These are phyloP conservation scores for Sepiola atlantica DNA, from an alignment of 2,888 invertebrate species.

Conservation along the genomic window DNA sequence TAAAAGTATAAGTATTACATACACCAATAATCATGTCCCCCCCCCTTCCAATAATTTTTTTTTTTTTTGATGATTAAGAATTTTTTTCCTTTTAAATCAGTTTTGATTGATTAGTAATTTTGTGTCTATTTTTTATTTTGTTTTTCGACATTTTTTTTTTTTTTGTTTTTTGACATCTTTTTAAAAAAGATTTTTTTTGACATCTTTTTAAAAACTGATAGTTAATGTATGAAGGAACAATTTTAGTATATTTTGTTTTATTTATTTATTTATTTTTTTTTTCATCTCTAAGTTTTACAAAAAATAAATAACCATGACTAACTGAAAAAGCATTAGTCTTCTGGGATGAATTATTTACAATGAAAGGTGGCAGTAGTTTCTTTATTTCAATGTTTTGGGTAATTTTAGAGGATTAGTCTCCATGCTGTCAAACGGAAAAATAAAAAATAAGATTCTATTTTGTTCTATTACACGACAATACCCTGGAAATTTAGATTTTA, in stretches of 20 bases:
- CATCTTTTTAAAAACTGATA: neutral
- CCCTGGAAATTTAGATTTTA: too few relatives aligned
- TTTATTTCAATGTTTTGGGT: neutral
- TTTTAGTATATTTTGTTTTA: neutral
- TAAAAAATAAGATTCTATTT: too few relatives aligned
- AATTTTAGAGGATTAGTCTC: neutral
- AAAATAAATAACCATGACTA: constrained; percentile 46
- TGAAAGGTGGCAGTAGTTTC: constrained; percentile 44
- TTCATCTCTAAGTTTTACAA: neutral
- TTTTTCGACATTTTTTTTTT: neutral
- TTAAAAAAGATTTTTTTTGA: too few relatives aligned
- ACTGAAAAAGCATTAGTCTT: constrained; percentile 40
- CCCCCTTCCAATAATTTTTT: neutral
- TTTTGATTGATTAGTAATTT: neutral
- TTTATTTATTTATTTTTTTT: neutral
- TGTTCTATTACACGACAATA: too few relatives aligned
- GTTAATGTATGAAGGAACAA: neutral
- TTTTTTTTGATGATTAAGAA: neutral
- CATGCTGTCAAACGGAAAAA: too few relatives aligned
- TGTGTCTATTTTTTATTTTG: neutral
- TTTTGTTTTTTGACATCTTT: too few relatives aligned
- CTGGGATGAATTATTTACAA: constrained; percentile 47
- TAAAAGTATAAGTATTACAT: neutral
- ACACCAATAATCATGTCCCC: neutral
- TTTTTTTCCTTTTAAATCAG: neutral